These are phyloP conservation scores for Diabrotica balteata DNA, from an alignment of 2,888 invertebrate species.

Conservation along the genomic window DNA sequence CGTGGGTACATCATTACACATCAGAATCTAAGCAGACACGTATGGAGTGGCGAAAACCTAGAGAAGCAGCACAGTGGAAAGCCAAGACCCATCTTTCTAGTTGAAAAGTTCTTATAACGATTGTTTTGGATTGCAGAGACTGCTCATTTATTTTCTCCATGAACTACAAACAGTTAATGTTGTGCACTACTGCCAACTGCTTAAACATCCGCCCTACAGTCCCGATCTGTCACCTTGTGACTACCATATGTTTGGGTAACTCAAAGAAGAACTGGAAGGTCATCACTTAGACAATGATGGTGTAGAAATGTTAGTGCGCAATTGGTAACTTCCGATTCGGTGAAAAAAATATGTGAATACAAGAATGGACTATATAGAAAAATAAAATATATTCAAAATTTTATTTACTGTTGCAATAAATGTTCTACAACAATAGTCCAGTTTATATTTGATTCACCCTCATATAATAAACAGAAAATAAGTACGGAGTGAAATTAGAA, in stretches of 20 bases:
- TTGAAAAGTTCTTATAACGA: constrained; percentile 4
- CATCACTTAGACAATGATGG: constrained; percentile 31
- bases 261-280: constrained; percentile 45
- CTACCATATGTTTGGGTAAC: constrained; percentile 40
- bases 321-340: background rate
- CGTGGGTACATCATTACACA: constrained; percentile 24
- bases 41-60: constrained; percentile 9
- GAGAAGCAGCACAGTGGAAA: constrained; percentile 10
- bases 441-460: background rate
- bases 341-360: background rate
- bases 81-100: constrained; percentile 6
- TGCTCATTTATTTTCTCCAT: background rate
- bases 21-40: constrained; percentile 9
- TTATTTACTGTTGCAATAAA: background rate
- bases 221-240: background rate
- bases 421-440: background rate
- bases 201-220: constrained; percentile 37
- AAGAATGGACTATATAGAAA: background rate
- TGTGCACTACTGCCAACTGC: background rate
- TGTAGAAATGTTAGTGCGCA: background rate
- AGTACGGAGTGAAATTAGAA: no score
- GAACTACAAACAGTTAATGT: background rate
- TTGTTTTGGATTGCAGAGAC: background rate
- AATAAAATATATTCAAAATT: background rate
- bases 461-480: background rate